Evolutionary conservation across 2,113 vertebrate species (phyloP), one percentile per base, ranked within the genome.

Genomic region (Galeopterus variegatus): DNA sequence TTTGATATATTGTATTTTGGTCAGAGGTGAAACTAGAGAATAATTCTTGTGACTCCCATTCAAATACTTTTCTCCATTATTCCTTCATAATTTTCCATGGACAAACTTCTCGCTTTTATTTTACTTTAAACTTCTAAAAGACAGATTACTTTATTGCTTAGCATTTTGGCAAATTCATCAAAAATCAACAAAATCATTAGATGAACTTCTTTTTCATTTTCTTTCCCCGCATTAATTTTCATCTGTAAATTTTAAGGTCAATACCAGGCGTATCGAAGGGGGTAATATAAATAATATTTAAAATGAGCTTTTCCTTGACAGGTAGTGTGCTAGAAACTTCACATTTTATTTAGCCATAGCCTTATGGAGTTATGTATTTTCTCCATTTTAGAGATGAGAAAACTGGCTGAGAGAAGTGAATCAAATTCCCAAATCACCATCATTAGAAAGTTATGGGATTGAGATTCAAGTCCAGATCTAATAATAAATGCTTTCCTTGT

Each of bases 41-140:
- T 36, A 56, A 28, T 15, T 11, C 41, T 83, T 75, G 18, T 33
- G 13, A 93, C 11, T 56, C 70, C n/a, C 10, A 23, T 8, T 14
- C 13, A 64, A 52, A 79, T 48, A 64, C 17, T 45, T 41, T 88
- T 31, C 18, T 19, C 73, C 52, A 84, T n/a, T 76, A 67, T 31
- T 88, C 19, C 95, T 28, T 33, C 18, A 52, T 62, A 8, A 60
- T 75, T 85, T 94, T 88, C 26, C 36, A 84, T 6, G 6, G 73
- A 52, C 26, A 96, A 50, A 80, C 26, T 41, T 45, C 7, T 77
- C 4, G 26, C 8, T 96, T 65, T 69, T 24, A 52, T 76, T 87
- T 85, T 64, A 75, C 23, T 76, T 96, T 93, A 81, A 62, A 64
- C 1, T 60, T 88, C 31, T 88, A 31, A n/a, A 80, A 90, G 76